Base-by-base conservation (phyloP, 1,140 invertebrate genomes). In the Pseudachorutes palmiensis region DNA sequence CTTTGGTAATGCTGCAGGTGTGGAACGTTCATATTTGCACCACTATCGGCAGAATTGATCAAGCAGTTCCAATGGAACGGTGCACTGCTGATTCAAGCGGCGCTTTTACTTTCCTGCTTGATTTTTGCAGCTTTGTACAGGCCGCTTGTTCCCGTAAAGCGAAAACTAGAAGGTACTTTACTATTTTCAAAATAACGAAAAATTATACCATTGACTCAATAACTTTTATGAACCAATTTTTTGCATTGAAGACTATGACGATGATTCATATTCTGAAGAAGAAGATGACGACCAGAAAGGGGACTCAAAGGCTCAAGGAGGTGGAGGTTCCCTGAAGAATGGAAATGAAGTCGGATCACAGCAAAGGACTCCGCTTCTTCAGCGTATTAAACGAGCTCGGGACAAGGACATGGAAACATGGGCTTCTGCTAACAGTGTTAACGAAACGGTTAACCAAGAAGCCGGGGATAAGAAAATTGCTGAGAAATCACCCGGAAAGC, bases 11-110 rank as follows among this genome's bases (percentile, higher is more conserved):
- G 24, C 24, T 26, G 12, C 12, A 55, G 51, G 24, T 55, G 51
- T 30, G 85, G 85, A 0, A 76, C 83, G 2, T 69, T 72, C 41
- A n/a, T 70, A 29, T 69, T 67, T 66, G 67, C 70, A 0, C 70
- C 70, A 28, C 49, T 71, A 2, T 45, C 31, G 3, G 30, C 30
- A 14, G 2, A 22, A 19, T 28, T 63, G 3, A 63, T 45, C 24
- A 63, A 41, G n/a, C 12, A 41, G 12, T 63, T 63, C 26, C 12
- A 45, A 14, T 63, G 61, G 61, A 12, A 63, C 9, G 26, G 26
- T 16, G 32, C 61, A 5, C 14, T 63, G 14, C 33, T 63, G 14
- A 26, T 63, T 28, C 61, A 63, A 24, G 61, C 61, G 2, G 61
- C 9, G 3, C 22, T 63, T 9, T 9, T 63, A 12, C 45, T 63